A percentile compares a stretch with the other conserved stretches of the same genome.
These are phyloP conservation scores for Harpegnathos saltator DNA, from an alignment of 1,140 invertebrate species.

Conservation along the genomic window DNA sequence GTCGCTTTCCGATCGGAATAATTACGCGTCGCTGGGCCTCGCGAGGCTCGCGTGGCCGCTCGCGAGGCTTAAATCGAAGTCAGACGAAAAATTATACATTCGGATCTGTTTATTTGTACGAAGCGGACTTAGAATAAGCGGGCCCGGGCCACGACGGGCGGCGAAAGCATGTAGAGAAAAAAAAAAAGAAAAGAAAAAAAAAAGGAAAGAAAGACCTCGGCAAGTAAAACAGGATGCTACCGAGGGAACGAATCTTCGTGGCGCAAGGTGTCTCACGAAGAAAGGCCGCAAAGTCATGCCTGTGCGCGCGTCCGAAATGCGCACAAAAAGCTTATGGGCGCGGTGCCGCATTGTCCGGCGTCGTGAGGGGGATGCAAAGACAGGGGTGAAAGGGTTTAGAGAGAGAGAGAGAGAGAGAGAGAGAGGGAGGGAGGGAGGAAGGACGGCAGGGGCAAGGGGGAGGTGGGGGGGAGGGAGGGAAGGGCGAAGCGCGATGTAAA, in stretches of 20 bases:
- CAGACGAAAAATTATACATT: slow-evolving; percentile 4
- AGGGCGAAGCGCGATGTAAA: slow-evolving; percentile 55
- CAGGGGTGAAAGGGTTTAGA: slow-evolving; percentile 5
- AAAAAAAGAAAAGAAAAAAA: too few relatives aligned
- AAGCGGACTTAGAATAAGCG: slow-evolving; percentile 58
- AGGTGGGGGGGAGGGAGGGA: neutral
- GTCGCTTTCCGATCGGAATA: too few relatives aligned
- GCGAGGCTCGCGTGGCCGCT: too few relatives aligned
- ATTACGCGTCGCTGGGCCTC: too few relatives aligned
- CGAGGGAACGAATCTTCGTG: slow-evolving; percentile 45
- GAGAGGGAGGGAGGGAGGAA: too few relatives aligned
- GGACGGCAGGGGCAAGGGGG: slow-evolving; percentile 1
- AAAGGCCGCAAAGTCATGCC: slow-evolving; percentile 58
- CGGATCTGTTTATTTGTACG: slow-evolving; percentile 52
- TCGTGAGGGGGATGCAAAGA: slow-evolving; percentile 46
- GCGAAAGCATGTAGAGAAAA: slow-evolving; percentile 5
- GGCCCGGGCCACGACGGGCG: slow-evolving; percentile 40
- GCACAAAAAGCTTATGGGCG: slow-evolving; percentile 60
- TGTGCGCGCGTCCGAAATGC: slow-evolving; percentile 54
- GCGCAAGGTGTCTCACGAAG: slow-evolving; percentile 64
- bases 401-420: too few relatives aligned
- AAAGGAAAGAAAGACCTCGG: neutral
- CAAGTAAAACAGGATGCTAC: slow-evolving; percentile 36
- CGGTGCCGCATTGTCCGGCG: slow-evolving; percentile 54
- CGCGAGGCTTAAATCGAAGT: too few relatives aligned